phyloP scores from a whole-genome alignment of 2,797 vertebrate species.

The Stomatorhinus walkeri region DNA sequence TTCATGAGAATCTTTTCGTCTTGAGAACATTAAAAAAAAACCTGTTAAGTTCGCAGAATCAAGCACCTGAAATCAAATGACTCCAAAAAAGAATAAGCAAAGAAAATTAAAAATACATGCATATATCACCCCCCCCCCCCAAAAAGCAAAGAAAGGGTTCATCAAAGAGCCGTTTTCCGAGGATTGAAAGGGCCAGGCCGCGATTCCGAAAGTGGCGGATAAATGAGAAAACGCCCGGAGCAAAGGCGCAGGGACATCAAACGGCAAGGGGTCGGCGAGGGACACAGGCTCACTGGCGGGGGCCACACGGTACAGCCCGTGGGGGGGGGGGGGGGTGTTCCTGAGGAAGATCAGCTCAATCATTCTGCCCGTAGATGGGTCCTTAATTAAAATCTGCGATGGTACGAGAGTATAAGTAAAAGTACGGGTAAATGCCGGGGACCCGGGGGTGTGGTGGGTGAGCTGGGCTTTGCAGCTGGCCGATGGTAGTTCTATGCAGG shows the following conservation, averaged over 20 bases:
- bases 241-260: not conserved
- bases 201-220: not conserved
- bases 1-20: not conserved
- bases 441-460: not conserved
- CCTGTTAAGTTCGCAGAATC: not conserved
- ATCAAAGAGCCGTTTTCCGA: constrained; percentile 7
- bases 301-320: not conserved
- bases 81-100: not conserved
- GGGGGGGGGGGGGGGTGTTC: not conserved
- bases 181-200: not conserved
- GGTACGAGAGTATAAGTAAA: not conserved
- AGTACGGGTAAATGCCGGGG: no score
- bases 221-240: not conserved
- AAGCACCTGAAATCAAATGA: not conserved
- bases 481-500: not conserved
- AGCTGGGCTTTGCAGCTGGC: not conserved
- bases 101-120: not conserved
- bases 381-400: not conserved
- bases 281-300: not conserved
- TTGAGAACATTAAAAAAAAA: not conserved
- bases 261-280: not conserved
- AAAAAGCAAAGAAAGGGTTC: not conserved
- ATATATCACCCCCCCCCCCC: not conserved
- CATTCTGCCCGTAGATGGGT: not conserved
- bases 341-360: not conserved